Base-by-base conservation (phyloP, 2,797 vertebrate species). In the Glossophaga mutica region DNA sequence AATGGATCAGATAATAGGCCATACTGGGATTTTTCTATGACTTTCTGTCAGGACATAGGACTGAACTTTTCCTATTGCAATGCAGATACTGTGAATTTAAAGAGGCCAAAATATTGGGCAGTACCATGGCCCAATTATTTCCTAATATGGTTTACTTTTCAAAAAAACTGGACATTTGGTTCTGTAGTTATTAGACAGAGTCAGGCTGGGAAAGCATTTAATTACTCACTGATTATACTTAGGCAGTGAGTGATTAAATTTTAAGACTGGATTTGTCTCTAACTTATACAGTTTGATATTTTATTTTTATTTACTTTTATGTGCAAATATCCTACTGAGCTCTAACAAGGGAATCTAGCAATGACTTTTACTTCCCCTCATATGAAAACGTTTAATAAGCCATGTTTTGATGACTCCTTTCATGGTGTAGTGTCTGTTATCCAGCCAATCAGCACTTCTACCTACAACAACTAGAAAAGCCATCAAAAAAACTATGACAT, bases 121-220 rank as follows among this genome's bases (percentile, higher is more conserved):
- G 2, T 55, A 67, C 24, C 68, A 26, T 67, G 24, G 0, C 22
- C 87, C 24, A 52, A 42, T 87, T 65, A 34, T 94, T 7, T 32
- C 87, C 62, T 39, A 65, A 55, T 11, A n/a, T n/a, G 21, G 9
- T 93, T 52, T 57, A 93, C 19, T 90, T 4, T n/a, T 24, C 39
- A 70, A 67, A 92, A 92, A 74, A 55, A 10, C 21, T 93, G 34
- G 26, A 87, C 39, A 81, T 94, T 91, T 44, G 62, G 32, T 7
- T 14, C 9, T 73, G 26, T 65, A 50, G 8, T 62, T 62, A 93
- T 46, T 87, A 86, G 44, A 79, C 73, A 50, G 15, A 57, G 8
- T 84, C 79, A 96, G 90, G 71, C n/a, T 96, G 39, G 26, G 42
- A 93, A 74, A 48, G 44, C 85, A 92, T 94, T 94, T 97, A 94